These are phyloP conservation scores for Octodonta nipae DNA, from an alignment of 2,888 invertebrate genomes.

Conservation along the genomic window DNA sequence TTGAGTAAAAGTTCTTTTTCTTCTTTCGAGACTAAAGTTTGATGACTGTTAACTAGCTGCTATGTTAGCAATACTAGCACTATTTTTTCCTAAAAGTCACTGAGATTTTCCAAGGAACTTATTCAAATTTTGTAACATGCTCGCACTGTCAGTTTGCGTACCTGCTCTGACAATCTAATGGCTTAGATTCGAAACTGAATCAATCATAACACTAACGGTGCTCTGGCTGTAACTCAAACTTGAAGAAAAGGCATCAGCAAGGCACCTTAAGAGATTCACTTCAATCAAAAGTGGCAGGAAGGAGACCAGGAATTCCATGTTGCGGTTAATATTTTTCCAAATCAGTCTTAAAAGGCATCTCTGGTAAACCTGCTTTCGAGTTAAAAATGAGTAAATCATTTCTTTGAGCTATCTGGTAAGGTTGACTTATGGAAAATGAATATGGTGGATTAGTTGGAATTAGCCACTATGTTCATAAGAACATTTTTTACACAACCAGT, in stretches of 20 bases:
- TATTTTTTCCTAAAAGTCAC: constrained; percentile 37
- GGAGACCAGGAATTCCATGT: constrained; percentile 45
- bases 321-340: constrained; percentile 70
- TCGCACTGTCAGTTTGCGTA: constrained; percentile 38
- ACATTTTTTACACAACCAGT: too few relatives aligned
- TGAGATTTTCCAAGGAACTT: constrained; percentile 41
- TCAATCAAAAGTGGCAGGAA: constrained; percentile 54
- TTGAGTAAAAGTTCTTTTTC: too few relatives aligned
- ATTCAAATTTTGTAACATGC: constrained; percentile 40
- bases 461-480: too few relatives aligned
- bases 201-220: constrained; percentile 38
- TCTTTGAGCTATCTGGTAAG: constrained; percentile 42
- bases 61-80: constrained; percentile 52
- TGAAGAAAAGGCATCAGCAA: constrained; percentile 42
- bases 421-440: constrained; percentile 55
- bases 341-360: constrained; percentile 62
- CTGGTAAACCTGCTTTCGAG: too few relatives aligned
- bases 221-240: constrained; percentile 42
- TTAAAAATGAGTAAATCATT: constrained; percentile 39
- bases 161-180: constrained; percentile 42
- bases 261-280: constrained; percentile 57
- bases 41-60: too few relatives aligned
- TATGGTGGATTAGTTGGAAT: constrained; percentile 47
- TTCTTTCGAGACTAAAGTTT: too few relatives aligned
- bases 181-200: constrained; percentile 53